phyloP scores from a whole-genome alignment of 2,888 invertebrate species.

The Acanthococcus lagerstroemiae region DNA sequence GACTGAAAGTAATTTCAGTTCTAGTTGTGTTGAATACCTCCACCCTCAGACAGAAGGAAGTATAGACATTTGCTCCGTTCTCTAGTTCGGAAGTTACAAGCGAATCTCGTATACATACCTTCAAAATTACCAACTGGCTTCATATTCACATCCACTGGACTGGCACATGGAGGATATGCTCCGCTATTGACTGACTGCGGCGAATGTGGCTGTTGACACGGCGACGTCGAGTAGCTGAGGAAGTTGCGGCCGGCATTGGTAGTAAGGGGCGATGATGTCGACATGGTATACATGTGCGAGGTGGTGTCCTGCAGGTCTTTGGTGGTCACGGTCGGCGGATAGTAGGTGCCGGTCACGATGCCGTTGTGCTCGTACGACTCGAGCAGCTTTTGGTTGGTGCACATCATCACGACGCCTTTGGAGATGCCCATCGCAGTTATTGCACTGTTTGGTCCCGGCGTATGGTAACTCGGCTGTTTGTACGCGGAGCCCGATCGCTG shows the following conservation, averaged over 20 bases:
- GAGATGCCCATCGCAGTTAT: conserved; percentile 77
- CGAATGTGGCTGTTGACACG: conserved; percentile 32
- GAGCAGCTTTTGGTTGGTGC: conserved; percentile 67
- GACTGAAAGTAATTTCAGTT: no score
- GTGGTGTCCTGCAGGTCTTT: conserved; percentile 18
- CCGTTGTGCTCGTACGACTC: conserved; percentile 45
- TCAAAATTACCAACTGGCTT: conserved; percentile 6
- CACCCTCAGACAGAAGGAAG: no score
- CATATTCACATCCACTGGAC: conserved; percentile 7
- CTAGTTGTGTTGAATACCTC: no score
- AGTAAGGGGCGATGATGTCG: neutral
- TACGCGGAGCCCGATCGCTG: conserved; percentile 23
- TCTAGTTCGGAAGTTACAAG: no score
- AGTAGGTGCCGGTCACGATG: conserved; percentile 58
- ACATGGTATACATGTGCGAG: conserved; percentile 18
- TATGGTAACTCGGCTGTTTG: conserved; percentile 29
- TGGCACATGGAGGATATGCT: conserved; percentile 18
- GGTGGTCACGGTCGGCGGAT: conserved; percentile 65
- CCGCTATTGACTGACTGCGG: neutral
- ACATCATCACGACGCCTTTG: conserved; percentile 76
- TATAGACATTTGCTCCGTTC: no score
- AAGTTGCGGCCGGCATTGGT: conserved; percentile 7
- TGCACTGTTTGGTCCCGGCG: conserved; percentile 32
- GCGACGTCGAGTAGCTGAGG: conserved; percentile 13
- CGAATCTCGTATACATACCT: neutral